These are phyloP conservation scores for Heliconius sara DNA, from an alignment of 2,888 invertebrate species.

Conservation along the genomic window DNA sequence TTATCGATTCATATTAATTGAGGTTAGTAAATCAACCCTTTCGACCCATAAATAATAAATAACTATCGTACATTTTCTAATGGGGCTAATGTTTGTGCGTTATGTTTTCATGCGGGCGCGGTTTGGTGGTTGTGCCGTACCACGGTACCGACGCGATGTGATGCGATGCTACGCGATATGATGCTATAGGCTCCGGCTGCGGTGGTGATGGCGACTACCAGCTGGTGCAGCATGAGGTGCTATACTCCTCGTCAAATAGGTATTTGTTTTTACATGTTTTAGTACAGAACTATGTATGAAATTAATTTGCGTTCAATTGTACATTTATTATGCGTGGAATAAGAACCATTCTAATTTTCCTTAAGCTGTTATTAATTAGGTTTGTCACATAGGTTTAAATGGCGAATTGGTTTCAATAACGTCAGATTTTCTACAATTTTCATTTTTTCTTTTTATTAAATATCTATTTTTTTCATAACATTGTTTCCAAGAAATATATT, in stretches of 20 bases:
- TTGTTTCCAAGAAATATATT: not conserved
- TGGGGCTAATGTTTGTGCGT: constrained; percentile 41
- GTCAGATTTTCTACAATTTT: not conserved
- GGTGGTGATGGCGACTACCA: constrained; percentile 99
- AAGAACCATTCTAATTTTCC: not conserved
- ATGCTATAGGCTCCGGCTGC: constrained; percentile 88
- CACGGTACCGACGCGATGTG: constrained; percentile 40
- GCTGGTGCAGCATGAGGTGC: constrained; percentile 98
- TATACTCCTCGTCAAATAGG: constrained; percentile 98
- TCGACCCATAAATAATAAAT: constrained; percentile 15
- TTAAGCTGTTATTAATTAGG: not conserved
- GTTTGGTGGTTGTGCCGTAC: constrained; percentile 49
- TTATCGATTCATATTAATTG: constrained; percentile 2
- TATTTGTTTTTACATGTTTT: constrained; percentile 72
- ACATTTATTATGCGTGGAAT: too few species aligned
- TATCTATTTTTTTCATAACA: not conserved
- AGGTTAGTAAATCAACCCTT: constrained; percentile 19
- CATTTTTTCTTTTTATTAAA: not conserved
- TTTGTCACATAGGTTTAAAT: not conserved
- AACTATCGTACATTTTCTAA: constrained; percentile 5
- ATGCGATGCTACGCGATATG: constrained; percentile 44
- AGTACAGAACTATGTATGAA: not conserved
- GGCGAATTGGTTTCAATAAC: not conserved
- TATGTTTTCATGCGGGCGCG: constrained; percentile 65
- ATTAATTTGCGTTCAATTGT: too few species aligned